Evolutionary conservation across 1,140 invertebrate genomes (phyloP).

Genomic region (Trichonephila clavipes): DNA sequence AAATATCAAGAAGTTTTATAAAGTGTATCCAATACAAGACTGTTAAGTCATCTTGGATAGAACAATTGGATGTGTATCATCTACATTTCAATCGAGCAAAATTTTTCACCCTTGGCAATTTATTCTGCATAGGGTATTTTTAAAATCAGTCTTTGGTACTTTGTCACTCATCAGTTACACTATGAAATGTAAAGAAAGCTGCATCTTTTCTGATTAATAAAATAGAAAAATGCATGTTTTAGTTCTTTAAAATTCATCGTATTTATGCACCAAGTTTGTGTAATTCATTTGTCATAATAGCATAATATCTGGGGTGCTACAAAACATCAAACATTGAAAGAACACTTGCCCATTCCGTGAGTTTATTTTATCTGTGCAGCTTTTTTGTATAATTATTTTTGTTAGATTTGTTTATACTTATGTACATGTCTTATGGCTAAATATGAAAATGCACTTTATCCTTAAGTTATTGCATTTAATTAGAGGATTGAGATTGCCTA

Average conservation of each 20-base stretch:
- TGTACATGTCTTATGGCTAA: conserved; percentile 22
- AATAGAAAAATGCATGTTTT: conserved; percentile 46
- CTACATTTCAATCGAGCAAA: conserved; percentile 8
- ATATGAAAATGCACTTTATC: conserved; percentile 51
- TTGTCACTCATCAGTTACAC: conserved; percentile 47
- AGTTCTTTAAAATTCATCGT: conserved; percentile 38
- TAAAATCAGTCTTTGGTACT: conserved; percentile 61
- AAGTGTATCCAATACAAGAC: conserved; percentile 35
- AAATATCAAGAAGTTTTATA: conserved; percentile 47
- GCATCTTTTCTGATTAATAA: conserved; percentile 30
- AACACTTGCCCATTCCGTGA: conserved; percentile 55
- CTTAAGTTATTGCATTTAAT: conserved; percentile 53
- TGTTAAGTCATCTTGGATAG: conserved; percentile 28
- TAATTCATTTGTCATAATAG: conserved; percentile 57
- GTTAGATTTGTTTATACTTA: conserved; percentile 57
- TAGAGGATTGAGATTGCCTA: conserved; percentile 29
- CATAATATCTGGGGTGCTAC: conserved; percentile 66
- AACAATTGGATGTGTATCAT: conserved; percentile 31
- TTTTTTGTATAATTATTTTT: conserved; percentile 71
- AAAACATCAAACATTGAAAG: conserved; percentile 61
- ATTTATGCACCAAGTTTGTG: conserved; percentile 49
- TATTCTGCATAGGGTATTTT: conserved; percentile 50
- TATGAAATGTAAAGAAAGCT: conserved; percentile 27
- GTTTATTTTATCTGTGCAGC: conserved; percentile 62
- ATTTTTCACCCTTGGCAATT: conserved; percentile 33